Evolutionary conservation across 2,888 invertebrate genomes (phyloP).

Genomic region (Nyleta sp.): DNA sequence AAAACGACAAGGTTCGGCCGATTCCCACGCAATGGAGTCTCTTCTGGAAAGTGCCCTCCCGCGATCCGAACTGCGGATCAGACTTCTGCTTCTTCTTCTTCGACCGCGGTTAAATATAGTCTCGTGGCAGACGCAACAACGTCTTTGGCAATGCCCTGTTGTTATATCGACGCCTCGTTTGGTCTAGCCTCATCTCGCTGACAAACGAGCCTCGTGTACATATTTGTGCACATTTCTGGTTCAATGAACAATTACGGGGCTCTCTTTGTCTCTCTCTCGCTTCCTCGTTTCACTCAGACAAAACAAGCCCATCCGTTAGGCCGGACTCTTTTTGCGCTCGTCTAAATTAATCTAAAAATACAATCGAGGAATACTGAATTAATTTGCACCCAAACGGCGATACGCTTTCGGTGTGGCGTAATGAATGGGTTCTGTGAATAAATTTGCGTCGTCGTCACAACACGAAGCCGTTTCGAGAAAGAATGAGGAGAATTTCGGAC

Average conservation of each 20-base stretch:
- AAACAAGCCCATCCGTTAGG: slow-evolving; percentile 40
- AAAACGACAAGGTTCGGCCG: slow-evolving; percentile 24
- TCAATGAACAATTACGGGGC: slow-evolving; percentile 48
- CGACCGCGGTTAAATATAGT: slow-evolving; percentile 64
- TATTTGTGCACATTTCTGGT: slow-evolving; percentile 45
- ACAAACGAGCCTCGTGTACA: slow-evolving; percentile 71
- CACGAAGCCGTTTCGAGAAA: slow-evolving; percentile 25
- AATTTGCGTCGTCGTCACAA: slow-evolving; percentile 34
- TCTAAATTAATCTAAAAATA: slow-evolving; percentile 56
- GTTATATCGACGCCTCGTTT: slow-evolving; percentile 76
- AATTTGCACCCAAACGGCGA: slow-evolving; percentile 37
- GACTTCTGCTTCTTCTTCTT: slow-evolving; percentile 60
- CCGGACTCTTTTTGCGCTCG: slow-evolving; percentile 12
- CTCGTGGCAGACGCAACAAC: slow-evolving; percentile 66
- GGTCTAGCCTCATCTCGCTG: slow-evolving; percentile 72
- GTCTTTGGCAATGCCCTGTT: slow-evolving; percentile 73
- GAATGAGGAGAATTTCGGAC: slow-evolving; percentile 60
- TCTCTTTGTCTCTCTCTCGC: slow-evolving; percentile 16
- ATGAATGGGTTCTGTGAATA: slow-evolving; percentile 60
- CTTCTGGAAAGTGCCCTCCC: slow-evolving; percentile 43
- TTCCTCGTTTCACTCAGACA: slow-evolving; percentile 40
- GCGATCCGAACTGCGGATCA: slow-evolving; percentile 35
- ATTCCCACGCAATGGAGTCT: slow-evolving; percentile 57
- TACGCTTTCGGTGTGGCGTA: slow-evolving; percentile 25
- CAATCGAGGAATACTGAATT: slow-evolving; percentile 28